Conservation (phyloP, 2,888 invertebrate species). For the Elmis aenea region DNA sequence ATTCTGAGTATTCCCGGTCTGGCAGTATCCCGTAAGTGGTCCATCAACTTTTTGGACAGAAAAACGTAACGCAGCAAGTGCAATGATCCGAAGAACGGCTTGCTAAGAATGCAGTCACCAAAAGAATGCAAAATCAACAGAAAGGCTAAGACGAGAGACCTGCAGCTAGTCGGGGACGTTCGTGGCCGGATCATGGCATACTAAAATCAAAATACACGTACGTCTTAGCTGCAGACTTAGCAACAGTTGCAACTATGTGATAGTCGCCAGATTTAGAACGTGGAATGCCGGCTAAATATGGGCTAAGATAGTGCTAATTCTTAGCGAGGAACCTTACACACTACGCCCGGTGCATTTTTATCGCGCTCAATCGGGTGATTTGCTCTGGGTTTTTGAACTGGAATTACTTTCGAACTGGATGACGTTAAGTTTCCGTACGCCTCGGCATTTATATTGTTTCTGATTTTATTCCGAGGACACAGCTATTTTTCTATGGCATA, state of each 20-base stretch:
- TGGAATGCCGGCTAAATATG: neutral
- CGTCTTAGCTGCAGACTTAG: neutral
- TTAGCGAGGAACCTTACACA: neutral
- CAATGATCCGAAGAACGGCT: slow-evolving; percentile 39
- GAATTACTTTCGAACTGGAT: no score
- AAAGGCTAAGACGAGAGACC: slow-evolving; percentile 22
- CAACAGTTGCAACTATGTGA: neutral
- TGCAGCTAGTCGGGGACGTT: no score
- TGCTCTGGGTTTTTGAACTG: no score
- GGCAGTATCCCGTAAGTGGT: slow-evolving; percentile 27
- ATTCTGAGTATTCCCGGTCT: slow-evolving; percentile 16
- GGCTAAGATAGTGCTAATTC: neutral
- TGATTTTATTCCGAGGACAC: no score
- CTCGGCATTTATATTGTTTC: no score
- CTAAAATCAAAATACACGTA: no score
- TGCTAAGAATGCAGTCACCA: slow-evolving; percentile 40
- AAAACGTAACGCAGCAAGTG: slow-evolving; percentile 34
- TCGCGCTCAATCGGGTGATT: no score
- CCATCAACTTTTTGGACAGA: slow-evolving; percentile 36
- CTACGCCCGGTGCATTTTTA: no score
- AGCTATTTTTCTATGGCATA: no score
- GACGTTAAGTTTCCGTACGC: no score
- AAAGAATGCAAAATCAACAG: slow-evolving; percentile 41
- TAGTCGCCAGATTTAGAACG: neutral
- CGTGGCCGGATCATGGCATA: no score